These are phyloP conservation scores for Triplophysa tibetana DNA, from an alignment of 2,113 vertebrate genomes.

Conservation along the genomic window DNA sequence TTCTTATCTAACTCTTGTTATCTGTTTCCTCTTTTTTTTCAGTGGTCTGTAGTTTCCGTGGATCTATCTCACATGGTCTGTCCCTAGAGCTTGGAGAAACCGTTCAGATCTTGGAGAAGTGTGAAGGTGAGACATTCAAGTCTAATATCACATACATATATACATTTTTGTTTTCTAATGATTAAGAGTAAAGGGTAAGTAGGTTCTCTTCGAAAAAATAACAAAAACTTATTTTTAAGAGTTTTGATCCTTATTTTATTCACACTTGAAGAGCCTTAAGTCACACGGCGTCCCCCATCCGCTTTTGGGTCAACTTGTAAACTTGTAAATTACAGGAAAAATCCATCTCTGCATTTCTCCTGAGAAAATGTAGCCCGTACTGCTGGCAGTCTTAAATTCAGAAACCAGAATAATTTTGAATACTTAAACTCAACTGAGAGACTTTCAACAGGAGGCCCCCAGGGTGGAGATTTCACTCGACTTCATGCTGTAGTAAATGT, in stretches of 20 bases:
- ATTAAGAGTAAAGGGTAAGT: not conserved
- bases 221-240: too few species aligned
- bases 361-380: not conserved
- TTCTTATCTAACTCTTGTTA: slow-evolving; percentile 45
- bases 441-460: not conserved
- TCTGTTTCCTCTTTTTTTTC: slow-evolving; percentile 47
- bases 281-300: not conserved
- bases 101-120: slow-evolving; percentile 95
- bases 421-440: slow-evolving; percentile 3
- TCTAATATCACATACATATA: too few species aligned
- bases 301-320: not conserved
- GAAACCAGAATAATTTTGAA: slow-evolving; percentile 9
- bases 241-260: not conserved
- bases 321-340: not conserved
- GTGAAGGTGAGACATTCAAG: slow-evolving; percentile 80
- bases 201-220: too few species aligned
- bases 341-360: not conserved
- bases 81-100: slow-evolving; percentile 95
- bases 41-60: slow-evolving; percentile 95
- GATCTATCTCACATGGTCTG: slow-evolving; percentile 85
- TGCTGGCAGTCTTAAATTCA: slow-evolving; percentile 4
- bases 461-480: not conserved
- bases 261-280: not conserved
- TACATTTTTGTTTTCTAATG: not conserved
- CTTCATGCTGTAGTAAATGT: not conserved